Conservation (phyloP, 1,140 invertebrate genomes). For the Micrasema minimum region DNA sequence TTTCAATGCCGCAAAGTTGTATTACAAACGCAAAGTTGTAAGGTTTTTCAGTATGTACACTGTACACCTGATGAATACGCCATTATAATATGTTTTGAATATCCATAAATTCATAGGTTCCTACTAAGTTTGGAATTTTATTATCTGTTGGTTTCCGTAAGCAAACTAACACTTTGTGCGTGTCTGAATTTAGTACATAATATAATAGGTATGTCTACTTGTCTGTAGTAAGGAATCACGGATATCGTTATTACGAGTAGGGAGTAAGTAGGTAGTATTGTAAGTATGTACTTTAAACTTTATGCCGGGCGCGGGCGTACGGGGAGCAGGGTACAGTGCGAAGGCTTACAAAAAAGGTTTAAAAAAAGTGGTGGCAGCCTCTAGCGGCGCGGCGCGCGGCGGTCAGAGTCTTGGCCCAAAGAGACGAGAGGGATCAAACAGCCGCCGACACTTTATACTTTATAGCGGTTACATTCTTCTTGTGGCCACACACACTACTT, state of each 20-base stretch:
- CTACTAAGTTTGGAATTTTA: too few relatives aligned
- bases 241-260: slow-evolving; percentile 7
- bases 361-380: slow-evolving; percentile 21
- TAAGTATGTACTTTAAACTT: background rate
- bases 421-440: slow-evolving; percentile 49
- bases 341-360: slow-evolving; percentile 11
- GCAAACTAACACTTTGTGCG: too few relatives aligned
- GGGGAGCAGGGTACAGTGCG: slow-evolving; percentile 1
- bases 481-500: slow-evolving; percentile 10
- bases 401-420: slow-evolving; percentile 29
- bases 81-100: too few relatives aligned
- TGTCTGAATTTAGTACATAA: too few relatives aligned
- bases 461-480: slow-evolving; percentile 52
- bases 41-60: too few relatives aligned
- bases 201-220: background rate
- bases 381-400: slow-evolving; percentile 45
- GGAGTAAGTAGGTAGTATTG: too few relatives aligned
- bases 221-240: slow-evolving; percentile 4
- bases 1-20: too few relatives aligned
- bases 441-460: slow-evolving; percentile 49
- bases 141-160: too few relatives aligned
- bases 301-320: too few relatives aligned
- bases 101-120: too few relatives aligned
- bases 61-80: too few relatives aligned
- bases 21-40: too few relatives aligned